phyloP scores from a whole-genome alignment of 1,140 invertebrate species.

The Bemisia tabaci region DNA sequence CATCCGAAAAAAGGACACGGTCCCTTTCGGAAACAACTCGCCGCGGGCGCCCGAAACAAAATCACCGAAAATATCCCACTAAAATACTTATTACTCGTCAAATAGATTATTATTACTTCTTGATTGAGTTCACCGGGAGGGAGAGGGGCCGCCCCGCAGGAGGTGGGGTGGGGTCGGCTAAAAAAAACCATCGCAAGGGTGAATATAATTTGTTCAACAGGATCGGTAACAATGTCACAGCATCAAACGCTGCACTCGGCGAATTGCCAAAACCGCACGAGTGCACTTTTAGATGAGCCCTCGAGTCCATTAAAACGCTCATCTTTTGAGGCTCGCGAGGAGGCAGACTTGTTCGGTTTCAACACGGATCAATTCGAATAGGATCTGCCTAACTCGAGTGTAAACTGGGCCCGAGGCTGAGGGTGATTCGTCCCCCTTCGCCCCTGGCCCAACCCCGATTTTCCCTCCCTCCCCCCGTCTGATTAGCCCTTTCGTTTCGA shows the following conservation, averaged over 20 bases:
- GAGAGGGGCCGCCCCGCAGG: background rate
- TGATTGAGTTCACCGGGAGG: background rate
- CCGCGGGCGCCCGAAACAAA: too few relatives aligned
- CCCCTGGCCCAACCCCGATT: background rate
- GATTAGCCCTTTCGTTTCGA: background rate
- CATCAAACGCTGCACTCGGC: background rate
- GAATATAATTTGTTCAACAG: background rate
- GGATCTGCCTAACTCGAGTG: background rate
- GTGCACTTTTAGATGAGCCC: too few relatives aligned
- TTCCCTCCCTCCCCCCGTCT: background rate
- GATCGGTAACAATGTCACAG: background rate
- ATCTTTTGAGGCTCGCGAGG: too few relatives aligned
- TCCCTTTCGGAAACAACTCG: too few relatives aligned
- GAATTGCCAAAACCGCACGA: too few relatives aligned
- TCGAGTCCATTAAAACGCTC: too few relatives aligned
- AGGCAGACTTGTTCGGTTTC: too few relatives aligned
- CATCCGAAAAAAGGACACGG: too few relatives aligned
- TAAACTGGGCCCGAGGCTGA: background rate
- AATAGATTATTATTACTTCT: background rate
- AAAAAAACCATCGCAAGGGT: background rate
- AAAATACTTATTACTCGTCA: background rate
- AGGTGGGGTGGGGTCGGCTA: background rate
- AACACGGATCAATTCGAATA: too few relatives aligned
- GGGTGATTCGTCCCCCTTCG: too few relatives aligned
- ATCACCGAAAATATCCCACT: background rate